phyloP scores from a whole-genome alignment of 2,797 vertebrate species.

The Coluber constrictor region DNA sequence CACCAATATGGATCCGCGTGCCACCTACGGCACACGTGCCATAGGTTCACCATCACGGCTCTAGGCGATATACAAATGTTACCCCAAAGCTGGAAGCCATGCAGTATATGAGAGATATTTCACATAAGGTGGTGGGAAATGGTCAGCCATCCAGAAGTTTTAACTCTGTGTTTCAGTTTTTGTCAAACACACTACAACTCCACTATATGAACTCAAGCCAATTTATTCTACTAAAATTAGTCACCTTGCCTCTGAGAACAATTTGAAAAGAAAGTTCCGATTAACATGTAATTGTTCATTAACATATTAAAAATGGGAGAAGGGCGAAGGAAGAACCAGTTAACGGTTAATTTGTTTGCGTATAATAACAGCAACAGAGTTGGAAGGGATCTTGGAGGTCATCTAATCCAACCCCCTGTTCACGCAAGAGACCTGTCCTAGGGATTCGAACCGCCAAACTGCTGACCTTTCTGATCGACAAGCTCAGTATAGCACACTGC shows the following conservation, averaged over 20 bases:
- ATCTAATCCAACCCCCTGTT: too few species aligned
- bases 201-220: neutral
- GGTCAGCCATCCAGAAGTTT: neutral
- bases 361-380: too few species aligned
- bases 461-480: too few species aligned
- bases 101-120: neutral
- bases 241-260: neutral
- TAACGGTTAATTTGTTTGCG: neutral
- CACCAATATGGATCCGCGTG: too few species aligned
- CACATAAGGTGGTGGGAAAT: neutral
- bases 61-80: neutral
- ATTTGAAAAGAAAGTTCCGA: neutral
- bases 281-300: neutral
- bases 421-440: too few species aligned
- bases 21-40: too few species aligned
- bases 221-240: neutral
- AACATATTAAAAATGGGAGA: neutral
- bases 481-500: neutral
- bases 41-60: too few species aligned
- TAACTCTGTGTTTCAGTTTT: neutral
- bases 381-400: too few species aligned
- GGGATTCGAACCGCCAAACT: too few species aligned
- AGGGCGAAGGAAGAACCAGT: neutral
- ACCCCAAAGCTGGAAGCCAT: neutral
- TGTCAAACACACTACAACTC: neutral